These are phyloP conservation scores for Cerastis rubricosa DNA, from an alignment of 2,888 invertebrate genomes.

Conservation along the genomic window DNA sequence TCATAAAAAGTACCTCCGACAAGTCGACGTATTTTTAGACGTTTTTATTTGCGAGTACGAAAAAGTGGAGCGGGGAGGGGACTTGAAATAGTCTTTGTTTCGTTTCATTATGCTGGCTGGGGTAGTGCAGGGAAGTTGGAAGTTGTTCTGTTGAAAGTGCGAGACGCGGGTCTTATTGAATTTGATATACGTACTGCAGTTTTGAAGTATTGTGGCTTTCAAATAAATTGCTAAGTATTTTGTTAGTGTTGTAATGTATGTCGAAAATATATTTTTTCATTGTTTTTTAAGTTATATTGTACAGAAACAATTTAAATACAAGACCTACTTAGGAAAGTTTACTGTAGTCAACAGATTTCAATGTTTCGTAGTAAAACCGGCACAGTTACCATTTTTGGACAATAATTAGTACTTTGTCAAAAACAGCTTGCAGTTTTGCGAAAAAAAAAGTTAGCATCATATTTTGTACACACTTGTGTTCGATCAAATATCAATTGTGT, in stretches of 20 bases:
- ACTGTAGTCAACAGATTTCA: not conserved
- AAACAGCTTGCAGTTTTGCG: not conserved
- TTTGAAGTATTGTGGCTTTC: slow-evolving; percentile 53
- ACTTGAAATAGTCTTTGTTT: slow-evolving; percentile 73
- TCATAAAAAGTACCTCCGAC: slow-evolving; percentile 83
- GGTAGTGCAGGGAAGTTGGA: slow-evolving; percentile 58
- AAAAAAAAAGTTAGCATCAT: not conserved
- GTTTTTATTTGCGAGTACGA: slow-evolving; percentile 77
- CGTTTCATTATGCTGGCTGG: slow-evolving; percentile 71
- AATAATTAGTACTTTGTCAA: not conserved
- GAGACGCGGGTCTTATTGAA: slow-evolving; percentile 61
- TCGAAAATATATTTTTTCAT: not conserved
- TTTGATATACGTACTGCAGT: slow-evolving; percentile 55
- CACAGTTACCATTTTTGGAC: not conserved
- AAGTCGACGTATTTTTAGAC: slow-evolving; percentile 83
- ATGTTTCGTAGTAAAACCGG: not conserved
- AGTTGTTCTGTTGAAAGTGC: slow-evolving; percentile 41
- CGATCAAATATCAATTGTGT: slow-evolving; percentile 18
- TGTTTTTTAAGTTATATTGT: not conserved
- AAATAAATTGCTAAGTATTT: slow-evolving; percentile 43
- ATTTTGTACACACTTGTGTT: not conserved
- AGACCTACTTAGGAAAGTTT: not conserved
- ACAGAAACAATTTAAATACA: not conserved
- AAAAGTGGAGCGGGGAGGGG: slow-evolving; percentile 65
- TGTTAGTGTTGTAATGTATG: slow-evolving; percentile 26